Conservation (phyloP, 2,113 vertebrate species). For the Apus apus region DNA sequence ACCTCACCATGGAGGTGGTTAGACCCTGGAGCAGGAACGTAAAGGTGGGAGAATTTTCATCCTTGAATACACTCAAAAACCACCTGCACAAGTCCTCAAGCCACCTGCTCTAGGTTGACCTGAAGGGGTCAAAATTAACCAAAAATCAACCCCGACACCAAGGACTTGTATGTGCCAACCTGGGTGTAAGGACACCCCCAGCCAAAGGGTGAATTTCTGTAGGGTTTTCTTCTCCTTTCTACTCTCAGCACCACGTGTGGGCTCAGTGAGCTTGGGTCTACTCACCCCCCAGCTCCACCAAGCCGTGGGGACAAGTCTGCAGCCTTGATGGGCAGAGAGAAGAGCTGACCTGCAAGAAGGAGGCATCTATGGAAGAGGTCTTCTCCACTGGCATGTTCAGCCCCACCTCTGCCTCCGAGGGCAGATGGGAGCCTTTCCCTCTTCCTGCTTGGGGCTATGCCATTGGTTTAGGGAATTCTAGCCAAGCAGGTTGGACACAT, state of each 20-base stretch:
- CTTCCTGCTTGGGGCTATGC: neutral
- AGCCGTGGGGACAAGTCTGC: neutral
- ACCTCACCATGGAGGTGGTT: neutral
- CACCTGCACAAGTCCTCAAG: neutral
- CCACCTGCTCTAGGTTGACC: neutral
- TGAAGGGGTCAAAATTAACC: too few species aligned
- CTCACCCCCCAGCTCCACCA: neutral
- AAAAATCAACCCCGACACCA: neutral
- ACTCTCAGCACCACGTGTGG: neutral
- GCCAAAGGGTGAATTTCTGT: neutral
- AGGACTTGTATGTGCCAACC: neutral
- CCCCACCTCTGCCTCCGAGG: neutral
- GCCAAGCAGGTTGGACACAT: neutral
- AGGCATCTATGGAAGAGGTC: neutral
- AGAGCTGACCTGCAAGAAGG: neutral
- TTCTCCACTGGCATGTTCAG: neutral
- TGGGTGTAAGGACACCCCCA: neutral
- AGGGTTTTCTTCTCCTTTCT: neutral
- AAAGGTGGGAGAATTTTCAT: neutral
- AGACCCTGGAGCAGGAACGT: fast-evolving
- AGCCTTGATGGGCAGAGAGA: neutral
- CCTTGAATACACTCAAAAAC: neutral
- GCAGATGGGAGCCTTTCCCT: neutral
- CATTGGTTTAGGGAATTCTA: neutral
- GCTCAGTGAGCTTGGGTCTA: neutral